These are phyloP conservation scores for Rattus norvegicus DNA, from an alignment of 2,113 vertebrate species.

Conservation along the genomic window DNA sequence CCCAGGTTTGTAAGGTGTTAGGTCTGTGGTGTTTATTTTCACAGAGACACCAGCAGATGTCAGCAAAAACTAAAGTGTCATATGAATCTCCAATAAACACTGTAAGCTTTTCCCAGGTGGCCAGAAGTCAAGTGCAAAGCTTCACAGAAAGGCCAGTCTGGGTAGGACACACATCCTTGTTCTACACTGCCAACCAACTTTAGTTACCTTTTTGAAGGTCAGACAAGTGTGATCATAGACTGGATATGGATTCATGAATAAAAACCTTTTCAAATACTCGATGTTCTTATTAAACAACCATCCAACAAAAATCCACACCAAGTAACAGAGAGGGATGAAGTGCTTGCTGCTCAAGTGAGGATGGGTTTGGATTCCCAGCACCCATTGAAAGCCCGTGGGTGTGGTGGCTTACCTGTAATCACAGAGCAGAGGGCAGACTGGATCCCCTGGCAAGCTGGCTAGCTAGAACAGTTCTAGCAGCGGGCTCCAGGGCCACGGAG, in stretches of 20 bases:
- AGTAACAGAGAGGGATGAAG: not conserved
- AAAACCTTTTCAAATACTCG: not conserved
- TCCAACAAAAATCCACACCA: not conserved
- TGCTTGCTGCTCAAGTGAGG: not conserved
- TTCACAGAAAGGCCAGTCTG: not conserved
- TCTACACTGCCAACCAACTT: not conserved
- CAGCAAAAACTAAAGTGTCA: conserved; percentile 76
- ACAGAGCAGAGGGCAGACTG: not conserved
- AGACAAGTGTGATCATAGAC: not conserved
- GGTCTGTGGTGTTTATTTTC: not conserved
- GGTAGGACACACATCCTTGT: not conserved
- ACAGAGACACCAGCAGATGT: conserved; percentile 80
- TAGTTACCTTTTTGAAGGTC: not conserved
- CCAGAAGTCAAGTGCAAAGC: not conserved
- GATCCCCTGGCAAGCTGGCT: not conserved
- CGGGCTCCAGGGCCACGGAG: not conserved
- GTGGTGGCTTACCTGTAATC: not conserved
- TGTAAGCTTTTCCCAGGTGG: not conserved
- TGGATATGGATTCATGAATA: not conserved
- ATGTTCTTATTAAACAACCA: not conserved
- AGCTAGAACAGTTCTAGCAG: not conserved
- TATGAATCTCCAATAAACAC: not conserved
- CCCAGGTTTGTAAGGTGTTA: not conserved
- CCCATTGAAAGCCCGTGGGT: not conserved
- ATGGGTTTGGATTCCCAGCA: not conserved